Percentiles rank a stretch among this genome's conserved stretches.
Evolutionary conservation across 1,140 invertebrate species (phyloP).

Genomic region (Stenopsyche tienmushanensis): DNA sequence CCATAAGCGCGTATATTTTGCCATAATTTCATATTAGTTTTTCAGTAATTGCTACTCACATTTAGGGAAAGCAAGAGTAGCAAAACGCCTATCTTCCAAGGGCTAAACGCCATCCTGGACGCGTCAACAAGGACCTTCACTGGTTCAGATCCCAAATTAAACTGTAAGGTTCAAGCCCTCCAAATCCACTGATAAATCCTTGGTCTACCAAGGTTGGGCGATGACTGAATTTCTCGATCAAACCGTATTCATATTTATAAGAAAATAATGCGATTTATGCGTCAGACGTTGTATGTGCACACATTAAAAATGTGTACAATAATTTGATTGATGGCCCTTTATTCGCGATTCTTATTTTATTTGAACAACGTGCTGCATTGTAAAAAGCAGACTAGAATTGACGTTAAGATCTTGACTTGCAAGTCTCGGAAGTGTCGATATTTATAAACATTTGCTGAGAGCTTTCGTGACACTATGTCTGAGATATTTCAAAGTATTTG

Average conservation of each 20-base stretch:
- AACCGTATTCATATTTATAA: conserved; percentile 15
- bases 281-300: not conserved
- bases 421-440: too few species aligned
- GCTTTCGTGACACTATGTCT: too few species aligned
- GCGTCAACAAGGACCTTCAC: not conserved
- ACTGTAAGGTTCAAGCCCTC: not conserved
- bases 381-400: not conserved
- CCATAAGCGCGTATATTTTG: too few species aligned
- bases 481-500: too few species aligned
- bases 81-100: not conserved
- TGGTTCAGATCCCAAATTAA: not conserved
- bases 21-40: too few species aligned
- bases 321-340: conserved; percentile 18
- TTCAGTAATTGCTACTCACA: not conserved
- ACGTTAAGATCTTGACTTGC: too few species aligned
- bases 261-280: not conserved
- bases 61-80: not conserved
- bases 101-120: not conserved
- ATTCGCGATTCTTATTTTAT: conserved; percentile 7
- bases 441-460: too few species aligned
- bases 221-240: not conserved
- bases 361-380: not conserved
- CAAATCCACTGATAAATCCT: not conserved
- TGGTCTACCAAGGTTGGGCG: conserved; percentile 7
- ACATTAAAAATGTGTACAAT: conserved; percentile 2